phyloP scores from a whole-genome alignment of 2,797 vertebrate genomes.

The Pseudomugil tenellus region DNA sequence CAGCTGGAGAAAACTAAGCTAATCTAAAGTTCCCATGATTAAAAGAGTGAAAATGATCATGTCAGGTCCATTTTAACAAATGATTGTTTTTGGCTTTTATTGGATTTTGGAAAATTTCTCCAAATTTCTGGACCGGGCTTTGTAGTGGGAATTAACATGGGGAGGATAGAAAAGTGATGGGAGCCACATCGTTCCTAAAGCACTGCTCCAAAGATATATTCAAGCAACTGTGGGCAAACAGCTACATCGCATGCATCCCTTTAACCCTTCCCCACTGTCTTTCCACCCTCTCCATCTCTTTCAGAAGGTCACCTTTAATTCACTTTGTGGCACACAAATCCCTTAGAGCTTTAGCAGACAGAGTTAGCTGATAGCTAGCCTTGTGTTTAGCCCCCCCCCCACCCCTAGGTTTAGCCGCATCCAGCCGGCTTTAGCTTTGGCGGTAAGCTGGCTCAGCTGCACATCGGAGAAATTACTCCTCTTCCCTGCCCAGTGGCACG shows the following conservation, averaged over 20 bases:
- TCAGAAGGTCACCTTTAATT: slow-evolving; percentile 81
- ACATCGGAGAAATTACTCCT: slow-evolving; percentile 83
- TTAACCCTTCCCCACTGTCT: slow-evolving; percentile 18
- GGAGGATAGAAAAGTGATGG: not conserved
- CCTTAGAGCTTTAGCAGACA: slow-evolving; percentile 67
- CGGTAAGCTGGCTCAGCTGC: slow-evolving; percentile 84
- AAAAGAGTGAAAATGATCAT: too few species aligned
- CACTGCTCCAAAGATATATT: slow-evolving; percentile 2
- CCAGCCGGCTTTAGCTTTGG: slow-evolving; percentile 78
- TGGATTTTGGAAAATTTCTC: not conserved
- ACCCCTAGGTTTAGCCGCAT: slow-evolving; percentile 72
- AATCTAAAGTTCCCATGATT: too few species aligned
- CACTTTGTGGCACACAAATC: slow-evolving; percentile 77
- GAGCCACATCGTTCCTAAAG: not conserved
- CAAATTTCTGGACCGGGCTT: not conserved
- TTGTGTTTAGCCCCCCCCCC: slow-evolving; percentile 66
- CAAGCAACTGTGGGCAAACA: slow-evolving; percentile 27
- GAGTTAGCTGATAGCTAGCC: slow-evolving; percentile 75
- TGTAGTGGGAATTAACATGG: not conserved
- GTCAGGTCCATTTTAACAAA: not conserved
- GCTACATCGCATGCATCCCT: slow-evolving; percentile 43
- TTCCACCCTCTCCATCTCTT: slow-evolving; percentile 45
- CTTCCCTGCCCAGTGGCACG: slow-evolving; percentile 56
- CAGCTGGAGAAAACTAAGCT: too few species aligned
- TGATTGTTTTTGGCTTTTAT: not conserved